These are phyloP conservation scores for Bombus polaris DNA, from an alignment of 1,140 invertebrate species.

Conservation along the genomic window DNA sequence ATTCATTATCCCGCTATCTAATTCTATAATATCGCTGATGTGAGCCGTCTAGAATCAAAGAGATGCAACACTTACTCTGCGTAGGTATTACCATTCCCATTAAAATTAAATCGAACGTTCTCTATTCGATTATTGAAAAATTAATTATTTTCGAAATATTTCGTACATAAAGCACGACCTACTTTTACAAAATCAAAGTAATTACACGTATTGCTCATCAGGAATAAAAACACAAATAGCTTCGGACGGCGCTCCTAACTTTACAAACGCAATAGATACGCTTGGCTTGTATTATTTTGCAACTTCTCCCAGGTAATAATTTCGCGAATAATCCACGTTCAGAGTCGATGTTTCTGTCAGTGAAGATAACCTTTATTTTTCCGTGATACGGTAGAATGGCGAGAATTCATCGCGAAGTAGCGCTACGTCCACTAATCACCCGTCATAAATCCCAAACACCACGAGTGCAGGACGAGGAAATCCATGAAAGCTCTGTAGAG, in stretches of 20 bases:
- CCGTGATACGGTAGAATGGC: conserved; percentile 5
- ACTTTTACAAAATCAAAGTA: no score
- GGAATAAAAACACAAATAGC: no score
- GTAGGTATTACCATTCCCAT: no score
- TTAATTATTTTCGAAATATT: no score
- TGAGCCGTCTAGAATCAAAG: background rate
- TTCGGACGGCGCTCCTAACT: no score
- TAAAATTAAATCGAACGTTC: no score
- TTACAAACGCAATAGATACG: background rate
- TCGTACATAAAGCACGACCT: no score
- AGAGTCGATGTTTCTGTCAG: background rate
- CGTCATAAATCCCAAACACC: background rate
- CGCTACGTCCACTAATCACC: background rate
- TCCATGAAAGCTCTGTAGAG: background rate
- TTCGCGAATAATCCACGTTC: background rate
- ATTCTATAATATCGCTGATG: background rate
- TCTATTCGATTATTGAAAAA: no score
- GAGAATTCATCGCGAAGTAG: conserved; percentile 3
- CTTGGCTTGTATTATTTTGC: background rate
- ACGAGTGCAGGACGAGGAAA: background rate
- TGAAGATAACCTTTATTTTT: background rate
- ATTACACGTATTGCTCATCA: no score
- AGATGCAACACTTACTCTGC: no score
- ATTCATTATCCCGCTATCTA: background rate
- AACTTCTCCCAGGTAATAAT: background rate